Conservation (phyloP, 1,140 invertebrate genomes). For the Drosophila pseudoananassae region DNA sequence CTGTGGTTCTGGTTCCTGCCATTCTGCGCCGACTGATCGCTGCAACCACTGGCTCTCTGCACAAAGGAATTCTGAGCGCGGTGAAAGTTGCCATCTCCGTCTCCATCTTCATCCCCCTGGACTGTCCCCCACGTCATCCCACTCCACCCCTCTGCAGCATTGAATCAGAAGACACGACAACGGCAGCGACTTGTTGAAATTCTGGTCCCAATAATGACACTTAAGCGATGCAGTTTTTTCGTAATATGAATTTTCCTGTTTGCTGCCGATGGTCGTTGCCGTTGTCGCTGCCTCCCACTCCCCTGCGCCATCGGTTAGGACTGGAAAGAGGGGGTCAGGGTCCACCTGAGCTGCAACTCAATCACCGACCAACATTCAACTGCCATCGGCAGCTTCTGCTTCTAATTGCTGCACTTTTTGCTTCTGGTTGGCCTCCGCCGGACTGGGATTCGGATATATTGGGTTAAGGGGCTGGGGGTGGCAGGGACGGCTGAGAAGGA, state of each 20-base stretch:
- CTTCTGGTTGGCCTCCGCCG: slow-evolving; percentile 32
- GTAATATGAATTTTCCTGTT: slow-evolving; percentile 81
- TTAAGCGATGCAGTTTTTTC: slow-evolving; percentile 80
- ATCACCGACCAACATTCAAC: slow-evolving; percentile 55
- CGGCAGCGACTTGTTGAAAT: slow-evolving; percentile 69
- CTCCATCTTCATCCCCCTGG: slow-evolving; percentile 15
- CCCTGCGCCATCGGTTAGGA: slow-evolving; percentile 50
- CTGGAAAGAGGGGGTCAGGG: neutral
- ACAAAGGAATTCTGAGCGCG: slow-evolving; percentile 68
- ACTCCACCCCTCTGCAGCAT: slow-evolving; percentile 2
- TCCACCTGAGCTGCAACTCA: slow-evolving; percentile 78
- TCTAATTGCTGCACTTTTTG: slow-evolving; percentile 72
- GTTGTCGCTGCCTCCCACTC: slow-evolving; percentile 26
- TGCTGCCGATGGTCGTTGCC: slow-evolving; percentile 39
- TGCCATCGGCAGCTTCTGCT: slow-evolving; percentile 67
- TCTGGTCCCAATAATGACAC: slow-evolving; percentile 81
- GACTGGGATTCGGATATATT: slow-evolving; percentile 16
- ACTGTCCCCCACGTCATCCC: slow-evolving; percentile 1
- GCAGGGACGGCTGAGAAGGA: slow-evolving; percentile 11
- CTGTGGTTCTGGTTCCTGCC: slow-evolving; percentile 33
- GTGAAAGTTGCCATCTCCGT: slow-evolving; percentile 75
- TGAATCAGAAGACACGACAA: slow-evolving; percentile 51
- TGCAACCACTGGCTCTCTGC: slow-evolving; percentile 24
- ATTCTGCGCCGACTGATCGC: slow-evolving; percentile 21
- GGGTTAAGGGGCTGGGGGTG: neutral